Percentiles rank a stretch among this genome's conserved stretches.
These are phyloP conservation scores for Micromys minutus DNA, from an alignment of 2,113 vertebrate species.

Conservation along the genomic window DNA sequence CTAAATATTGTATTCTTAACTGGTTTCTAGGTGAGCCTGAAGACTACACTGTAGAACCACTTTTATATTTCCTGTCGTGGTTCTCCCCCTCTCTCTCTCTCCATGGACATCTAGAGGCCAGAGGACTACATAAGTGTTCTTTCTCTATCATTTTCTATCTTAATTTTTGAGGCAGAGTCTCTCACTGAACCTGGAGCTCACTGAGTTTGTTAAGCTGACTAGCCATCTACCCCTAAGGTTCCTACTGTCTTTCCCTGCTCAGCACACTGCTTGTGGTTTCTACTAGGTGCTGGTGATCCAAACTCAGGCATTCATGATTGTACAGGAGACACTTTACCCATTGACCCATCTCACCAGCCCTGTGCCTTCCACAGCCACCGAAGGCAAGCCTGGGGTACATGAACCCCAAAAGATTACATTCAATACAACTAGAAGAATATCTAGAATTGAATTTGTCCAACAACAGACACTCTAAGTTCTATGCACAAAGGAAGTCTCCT, in stretches of 20 bases:
- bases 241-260: background rate
- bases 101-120: background rate
- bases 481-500: background rate
- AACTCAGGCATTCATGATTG: background rate
- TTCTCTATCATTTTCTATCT: background rate
- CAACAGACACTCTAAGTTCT: constrained; percentile 8
- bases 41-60: background rate
- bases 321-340: background rate
- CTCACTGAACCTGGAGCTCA: background rate
- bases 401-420: background rate
- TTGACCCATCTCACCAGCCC: background rate
- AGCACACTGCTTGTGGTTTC: background rate
- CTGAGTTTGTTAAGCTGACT: background rate
- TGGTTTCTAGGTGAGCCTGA: background rate
- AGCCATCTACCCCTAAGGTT: background rate
- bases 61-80: background rate
- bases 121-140: background rate
- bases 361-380: background rate
- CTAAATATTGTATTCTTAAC: background rate
- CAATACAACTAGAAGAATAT: background rate
- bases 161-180: background rate
- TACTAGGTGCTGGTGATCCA: background rate
- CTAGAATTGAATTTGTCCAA: background rate
- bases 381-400: background rate
- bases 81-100: background rate